Conservation (phyloP, 2,113 vertebrate species). For the Bambusicola thoracicus region DNA sequence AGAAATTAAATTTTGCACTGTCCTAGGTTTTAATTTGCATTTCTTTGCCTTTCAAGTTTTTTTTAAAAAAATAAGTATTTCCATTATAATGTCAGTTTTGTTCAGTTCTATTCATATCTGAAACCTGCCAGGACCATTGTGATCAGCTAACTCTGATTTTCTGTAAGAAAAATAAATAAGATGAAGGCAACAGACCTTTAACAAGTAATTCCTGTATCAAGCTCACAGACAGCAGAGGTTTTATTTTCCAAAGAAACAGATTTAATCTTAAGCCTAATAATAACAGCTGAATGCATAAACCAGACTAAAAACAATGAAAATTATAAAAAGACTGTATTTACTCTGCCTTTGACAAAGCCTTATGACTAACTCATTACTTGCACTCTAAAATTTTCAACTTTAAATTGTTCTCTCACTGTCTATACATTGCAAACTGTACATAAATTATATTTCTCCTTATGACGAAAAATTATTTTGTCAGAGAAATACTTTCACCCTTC, state of each 20-base stretch:
- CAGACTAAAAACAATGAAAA: background rate
- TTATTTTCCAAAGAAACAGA: constrained; percentile 35
- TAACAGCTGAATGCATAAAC: background rate
- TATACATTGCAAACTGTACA: background rate
- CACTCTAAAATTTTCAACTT: background rate
- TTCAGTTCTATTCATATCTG: constrained; percentile 34
- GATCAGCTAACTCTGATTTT: constrained; percentile 47
- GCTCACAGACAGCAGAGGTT: background rate
- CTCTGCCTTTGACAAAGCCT: background rate
- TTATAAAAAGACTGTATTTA: background rate
- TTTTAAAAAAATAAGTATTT: background rate
- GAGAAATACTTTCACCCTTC: background rate
- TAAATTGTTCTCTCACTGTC: background rate
- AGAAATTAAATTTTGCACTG: background rate
- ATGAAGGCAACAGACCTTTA: background rate
- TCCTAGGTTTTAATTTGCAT: constrained; percentile 1
- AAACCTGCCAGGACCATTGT: background rate
- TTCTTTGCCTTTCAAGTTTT: constrained; percentile 16
- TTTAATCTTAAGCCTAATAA: constrained; percentile 58
- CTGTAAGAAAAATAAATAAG: constrained; percentile 22
- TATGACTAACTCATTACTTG: background rate
- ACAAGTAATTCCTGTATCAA: constrained; percentile 12
- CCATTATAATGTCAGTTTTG: constrained; percentile 3
- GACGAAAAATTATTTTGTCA: background rate
- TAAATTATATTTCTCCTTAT: background rate